These are phyloP conservation scores for Gallinago undulata DNA, from an alignment of 2,113 vertebrate genomes.

Conservation along the genomic window DNA sequence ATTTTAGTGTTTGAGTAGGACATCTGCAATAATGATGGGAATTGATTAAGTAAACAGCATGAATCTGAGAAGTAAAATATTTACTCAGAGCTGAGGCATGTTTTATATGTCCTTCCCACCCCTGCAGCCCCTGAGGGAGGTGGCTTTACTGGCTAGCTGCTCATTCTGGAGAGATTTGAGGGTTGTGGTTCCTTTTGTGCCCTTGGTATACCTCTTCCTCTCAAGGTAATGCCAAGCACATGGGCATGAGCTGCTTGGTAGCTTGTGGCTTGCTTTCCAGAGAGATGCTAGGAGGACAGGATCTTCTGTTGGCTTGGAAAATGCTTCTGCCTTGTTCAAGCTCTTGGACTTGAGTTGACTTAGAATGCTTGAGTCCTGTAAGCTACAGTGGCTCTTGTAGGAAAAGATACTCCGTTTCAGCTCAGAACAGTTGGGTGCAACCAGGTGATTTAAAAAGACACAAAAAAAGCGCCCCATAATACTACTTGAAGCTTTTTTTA, in stretches of 20 bases:
- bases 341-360: background rate
- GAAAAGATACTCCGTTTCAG: background rate
- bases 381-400: background rate
- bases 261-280: background rate
- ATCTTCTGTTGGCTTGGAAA: background rate
- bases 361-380: background rate
- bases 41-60: background rate
- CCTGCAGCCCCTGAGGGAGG: background rate
- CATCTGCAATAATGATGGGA: background rate
- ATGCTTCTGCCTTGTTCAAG: background rate
- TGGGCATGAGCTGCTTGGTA: background rate
- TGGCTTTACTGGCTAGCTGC: background rate
- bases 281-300: background rate
- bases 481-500: background rate
- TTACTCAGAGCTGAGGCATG: background rate
- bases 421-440: background rate
- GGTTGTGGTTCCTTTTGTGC: background rate
- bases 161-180: rapidly evolving
- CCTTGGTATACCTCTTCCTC: background rate
- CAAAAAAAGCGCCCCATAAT: background rate
- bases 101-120: background rate
- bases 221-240: rapidly evolving
- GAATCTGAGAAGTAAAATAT: background rate
- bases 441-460: background rate
- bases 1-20: background rate